Evolutionary conservation across 2,113 vertebrate species (phyloP), one percentile per base, ranked within the genome.

Genomic region (Oceanites oceanicus): DNA sequence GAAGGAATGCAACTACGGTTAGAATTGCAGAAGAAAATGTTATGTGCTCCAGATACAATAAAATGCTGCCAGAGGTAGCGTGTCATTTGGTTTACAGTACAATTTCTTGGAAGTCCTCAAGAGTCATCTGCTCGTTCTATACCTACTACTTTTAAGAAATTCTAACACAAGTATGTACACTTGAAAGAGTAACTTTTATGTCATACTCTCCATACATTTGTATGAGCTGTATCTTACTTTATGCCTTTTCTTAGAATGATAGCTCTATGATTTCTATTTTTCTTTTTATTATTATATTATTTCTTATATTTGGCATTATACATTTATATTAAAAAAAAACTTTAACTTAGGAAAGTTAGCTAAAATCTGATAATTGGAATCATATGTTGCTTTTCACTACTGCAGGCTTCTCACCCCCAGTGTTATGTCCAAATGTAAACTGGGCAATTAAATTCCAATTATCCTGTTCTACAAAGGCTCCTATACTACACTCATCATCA

Each of bases 361-460:
- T 90, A 42, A 91, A 95, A 85, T 53, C 53, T 83, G 67, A n/a
- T 76, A 76, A 93, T 23, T 80, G 32, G 42, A 94, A 88, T 95
- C 67, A 90, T 55, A 76, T 90, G 32, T 53, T 90, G 55, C 19
- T 94, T 92, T 94, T 88, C 34, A 72, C 34, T 62, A 21, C 40
- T 45, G 26, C 32, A 66, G 26, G 14, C 10, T 75, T 96, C 55
- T 65, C 22, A 66, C 1, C 1, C 34, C 20, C 20, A 30, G 25
- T 42, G 7, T 70, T 91, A 36, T 42, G 6, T 79, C 32, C 32
- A 67, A 70, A 83, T 76, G 92, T 34, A 70, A 90, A 80, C 19
- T 15, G 5, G 15, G 9, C 47, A 90, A 85, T 74, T 87, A 53
- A 56, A 75, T 61, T 85, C 52, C 44, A 44, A 34, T 92, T 62